Conservation (phyloP, 2,113 vertebrate genomes). For the Dendropsophus ebraccatus region DNA sequence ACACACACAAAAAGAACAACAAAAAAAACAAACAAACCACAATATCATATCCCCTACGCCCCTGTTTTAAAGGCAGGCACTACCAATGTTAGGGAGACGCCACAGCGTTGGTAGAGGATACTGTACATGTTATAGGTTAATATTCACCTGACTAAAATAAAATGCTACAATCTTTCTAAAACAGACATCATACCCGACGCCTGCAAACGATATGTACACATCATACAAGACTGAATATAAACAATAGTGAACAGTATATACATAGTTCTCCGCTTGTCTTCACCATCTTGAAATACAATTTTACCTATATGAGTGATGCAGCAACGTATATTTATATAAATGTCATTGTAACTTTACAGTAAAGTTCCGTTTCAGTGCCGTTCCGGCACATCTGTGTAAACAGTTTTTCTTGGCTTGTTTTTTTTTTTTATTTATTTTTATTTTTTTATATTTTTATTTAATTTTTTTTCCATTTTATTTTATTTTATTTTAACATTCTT, state of each 20-base stretch:
- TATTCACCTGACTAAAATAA: slow-evolving; percentile 96
- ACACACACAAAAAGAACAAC: slow-evolving; percentile 49
- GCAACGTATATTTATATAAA: slow-evolving; percentile 93
- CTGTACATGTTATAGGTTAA: slow-evolving; percentile 95
- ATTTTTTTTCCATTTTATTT: slow-evolving; percentile 89
- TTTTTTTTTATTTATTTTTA: slow-evolving; percentile 97
- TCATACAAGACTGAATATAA: slow-evolving; percentile 99
- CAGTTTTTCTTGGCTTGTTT: slow-evolving; percentile 99
- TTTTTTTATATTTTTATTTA: slow-evolving; percentile 98
- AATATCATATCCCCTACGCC: slow-evolving; percentile 93
- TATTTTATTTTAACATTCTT: slow-evolving; percentile 97
- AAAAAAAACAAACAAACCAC: slow-evolving; percentile 75
- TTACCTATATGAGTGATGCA: slow-evolving; percentile 86
- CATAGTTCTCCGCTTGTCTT: slow-evolving; percentile 85
- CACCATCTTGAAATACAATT: slow-evolving; percentile 84
- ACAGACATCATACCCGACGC: slow-evolving; percentile 98
- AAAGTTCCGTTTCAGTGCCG: slow-evolving; percentile 89
- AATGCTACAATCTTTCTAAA: slow-evolving; percentile 99
- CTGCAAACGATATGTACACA: slow-evolving; percentile 99
- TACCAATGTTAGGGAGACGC: slow-evolving; percentile 98
- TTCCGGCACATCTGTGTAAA: slow-evolving; percentile 97
- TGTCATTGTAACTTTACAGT: slow-evolving; percentile 92
- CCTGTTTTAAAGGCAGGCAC: slow-evolving; percentile 99
- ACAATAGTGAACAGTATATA: slow-evolving; percentile 99
- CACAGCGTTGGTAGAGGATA: slow-evolving; percentile 99